Conservation (phyloP, 2,113 vertebrate genomes). For the Tachycineta bicolor region DNA sequence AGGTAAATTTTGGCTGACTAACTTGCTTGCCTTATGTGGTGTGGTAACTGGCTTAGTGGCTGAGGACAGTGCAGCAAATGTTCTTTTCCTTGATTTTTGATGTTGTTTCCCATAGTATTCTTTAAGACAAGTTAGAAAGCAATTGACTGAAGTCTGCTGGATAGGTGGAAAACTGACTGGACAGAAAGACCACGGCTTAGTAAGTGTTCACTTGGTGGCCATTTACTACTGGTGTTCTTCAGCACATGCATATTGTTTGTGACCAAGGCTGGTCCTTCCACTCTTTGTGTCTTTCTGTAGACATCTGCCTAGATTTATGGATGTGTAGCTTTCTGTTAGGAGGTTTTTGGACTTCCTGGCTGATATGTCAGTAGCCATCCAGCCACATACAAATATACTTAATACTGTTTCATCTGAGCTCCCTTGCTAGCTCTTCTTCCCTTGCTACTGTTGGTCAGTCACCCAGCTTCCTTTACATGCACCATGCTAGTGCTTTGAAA, state of each 20-base stretch:
- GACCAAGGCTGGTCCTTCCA: background rate
- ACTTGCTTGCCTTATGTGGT: background rate
- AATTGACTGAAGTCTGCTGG: background rate
- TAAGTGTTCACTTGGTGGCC: background rate
- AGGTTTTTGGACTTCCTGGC: accelerated
- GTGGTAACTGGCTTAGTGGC: background rate
- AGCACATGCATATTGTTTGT: background rate
- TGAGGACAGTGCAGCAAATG: background rate
- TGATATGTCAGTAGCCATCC: background rate
- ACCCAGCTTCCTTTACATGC: background rate
- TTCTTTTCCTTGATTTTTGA: background rate
- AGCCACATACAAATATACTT: background rate
- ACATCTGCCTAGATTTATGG: background rate
- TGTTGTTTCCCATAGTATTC: background rate
- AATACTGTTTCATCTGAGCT: background rate
- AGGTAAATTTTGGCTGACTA: background rate
- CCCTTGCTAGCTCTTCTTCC: background rate
- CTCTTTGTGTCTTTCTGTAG: background rate
- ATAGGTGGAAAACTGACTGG: background rate
- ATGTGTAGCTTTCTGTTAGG: background rate
- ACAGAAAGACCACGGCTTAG: background rate
- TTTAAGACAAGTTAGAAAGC: background rate
- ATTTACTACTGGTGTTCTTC: background rate
- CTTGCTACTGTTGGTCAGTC: background rate
- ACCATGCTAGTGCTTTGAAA: background rate